phyloP scores from a whole-genome alignment of 2,113 vertebrate species.

The Lates calcarifer region DNA sequence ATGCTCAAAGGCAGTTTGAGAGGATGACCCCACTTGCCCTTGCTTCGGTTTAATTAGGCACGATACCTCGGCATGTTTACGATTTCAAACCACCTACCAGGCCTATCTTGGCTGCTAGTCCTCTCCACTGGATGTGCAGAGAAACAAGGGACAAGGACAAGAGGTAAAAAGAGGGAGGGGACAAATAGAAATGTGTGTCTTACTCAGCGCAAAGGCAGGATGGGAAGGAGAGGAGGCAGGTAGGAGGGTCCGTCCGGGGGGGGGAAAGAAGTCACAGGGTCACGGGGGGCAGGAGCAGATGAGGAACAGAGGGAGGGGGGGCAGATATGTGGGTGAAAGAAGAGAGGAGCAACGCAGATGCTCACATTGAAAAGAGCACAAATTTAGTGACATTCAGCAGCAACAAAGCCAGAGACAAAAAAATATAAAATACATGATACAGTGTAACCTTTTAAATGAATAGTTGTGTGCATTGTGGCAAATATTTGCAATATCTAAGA shows the following conservation, averaged over 20 bases:
- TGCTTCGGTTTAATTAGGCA: constrained; percentile 56
- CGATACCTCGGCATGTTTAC: constrained; percentile 28
- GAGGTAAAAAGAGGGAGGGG: constrained; percentile 27
- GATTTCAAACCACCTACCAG: constrained; percentile 91
- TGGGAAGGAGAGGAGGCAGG: constrained; percentile 67
- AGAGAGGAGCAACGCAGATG: constrained; percentile 35
- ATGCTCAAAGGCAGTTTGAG: constrained; percentile 26
- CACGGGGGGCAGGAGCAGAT: constrained; percentile 40
- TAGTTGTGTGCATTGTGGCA: background rate
- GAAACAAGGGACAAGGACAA: constrained; percentile 78
- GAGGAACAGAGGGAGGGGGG: constrained; percentile 14
- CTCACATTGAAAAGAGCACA: constrained; percentile 55
- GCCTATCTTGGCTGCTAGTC: constrained; percentile 95
- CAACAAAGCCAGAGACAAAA: background rate
- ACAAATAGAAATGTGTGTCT: constrained; percentile 65
- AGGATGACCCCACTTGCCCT: constrained; percentile 40
- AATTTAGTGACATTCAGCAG: constrained; percentile 42
- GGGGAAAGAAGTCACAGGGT: constrained; percentile 53
- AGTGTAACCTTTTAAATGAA: background rate
- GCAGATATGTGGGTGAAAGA: background rate
- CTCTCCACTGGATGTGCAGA: constrained; percentile 91
- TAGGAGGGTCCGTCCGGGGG: constrained; percentile 64
- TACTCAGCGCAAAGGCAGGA: constrained; percentile 69
- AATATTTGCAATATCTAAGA: background rate
- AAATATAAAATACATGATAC: background rate